These are phyloP conservation scores for Lithophane leautieri DNA, from an alignment of 2,888 invertebrate species.

Conservation along the genomic window DNA sequence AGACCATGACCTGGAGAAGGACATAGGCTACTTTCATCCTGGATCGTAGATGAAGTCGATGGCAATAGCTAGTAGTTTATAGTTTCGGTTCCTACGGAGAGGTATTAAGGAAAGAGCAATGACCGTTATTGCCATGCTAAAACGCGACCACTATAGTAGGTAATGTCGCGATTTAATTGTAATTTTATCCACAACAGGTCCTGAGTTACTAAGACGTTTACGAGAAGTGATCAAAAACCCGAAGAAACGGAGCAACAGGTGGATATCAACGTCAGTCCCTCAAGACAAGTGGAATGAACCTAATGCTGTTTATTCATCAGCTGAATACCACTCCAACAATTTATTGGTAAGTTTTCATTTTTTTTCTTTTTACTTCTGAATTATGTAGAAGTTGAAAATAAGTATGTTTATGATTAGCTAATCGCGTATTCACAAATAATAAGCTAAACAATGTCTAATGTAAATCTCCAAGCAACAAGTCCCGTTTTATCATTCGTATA, in stretches of 20 bases:
- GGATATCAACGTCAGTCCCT: conserved; percentile 96
- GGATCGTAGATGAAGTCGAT: too few species aligned
- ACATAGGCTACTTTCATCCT: too few species aligned
- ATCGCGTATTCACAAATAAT: neutral
- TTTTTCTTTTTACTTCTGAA: neutral
- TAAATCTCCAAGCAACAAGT: neutral
- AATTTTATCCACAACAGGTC: conserved; percentile 81
- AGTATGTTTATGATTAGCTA: neutral
- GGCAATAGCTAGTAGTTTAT: too few species aligned
- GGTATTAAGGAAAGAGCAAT: too few species aligned
- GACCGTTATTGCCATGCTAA: too few species aligned
- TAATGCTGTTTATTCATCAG: conserved; percentile 92
- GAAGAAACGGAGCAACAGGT: conserved; percentile 92
- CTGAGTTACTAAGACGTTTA: conserved; percentile 90
- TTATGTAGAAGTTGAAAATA: neutral
- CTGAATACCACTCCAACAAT: conserved; percentile 96
- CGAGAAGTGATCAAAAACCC: conserved; percentile 91
- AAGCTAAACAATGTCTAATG: neutral
- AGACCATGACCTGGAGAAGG: too few species aligned
- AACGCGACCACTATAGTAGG: too few species aligned
- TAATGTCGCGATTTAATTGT: too few species aligned
- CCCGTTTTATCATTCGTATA: neutral
- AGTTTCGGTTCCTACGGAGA: too few species aligned
- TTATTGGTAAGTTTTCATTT: conserved; percentile 88
- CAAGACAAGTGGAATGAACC: conserved; percentile 91